Evolutionary conservation across 2,888 invertebrate genomes (phyloP).

Genomic region (Rhabditoides inermis): DNA sequence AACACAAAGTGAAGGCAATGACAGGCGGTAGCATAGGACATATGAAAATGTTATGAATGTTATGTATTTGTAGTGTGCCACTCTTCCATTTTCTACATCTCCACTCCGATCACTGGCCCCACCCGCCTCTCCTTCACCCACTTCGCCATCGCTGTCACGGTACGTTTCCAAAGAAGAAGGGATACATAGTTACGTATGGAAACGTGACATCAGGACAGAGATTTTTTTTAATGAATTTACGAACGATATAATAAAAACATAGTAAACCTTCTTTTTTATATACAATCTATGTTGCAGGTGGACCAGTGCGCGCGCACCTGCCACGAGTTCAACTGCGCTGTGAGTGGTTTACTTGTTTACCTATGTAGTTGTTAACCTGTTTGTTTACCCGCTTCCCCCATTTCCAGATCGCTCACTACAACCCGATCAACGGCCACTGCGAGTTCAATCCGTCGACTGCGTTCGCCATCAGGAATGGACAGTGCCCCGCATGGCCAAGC

Average conservation of each 20-base stretch:
- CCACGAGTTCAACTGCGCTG: constrained; percentile 51
- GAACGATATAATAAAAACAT: too few species aligned
- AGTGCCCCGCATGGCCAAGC: constrained; percentile 48
- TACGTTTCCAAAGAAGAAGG: too few species aligned
- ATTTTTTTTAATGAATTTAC: too few species aligned
- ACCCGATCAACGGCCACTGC: constrained; percentile 48
- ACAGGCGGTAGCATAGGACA: neutral
- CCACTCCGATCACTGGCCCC: constrained; percentile 37
- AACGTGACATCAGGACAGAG: too few species aligned
- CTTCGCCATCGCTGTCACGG: constrained; percentile 51
- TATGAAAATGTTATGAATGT: neutral
- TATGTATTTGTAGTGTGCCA: constrained; percentile 23
- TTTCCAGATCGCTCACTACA: constrained; percentile 45
- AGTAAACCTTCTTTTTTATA: too few species aligned
- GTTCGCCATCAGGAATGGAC: constrained; percentile 39
- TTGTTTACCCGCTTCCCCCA: neutral
- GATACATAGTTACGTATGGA: too few species aligned
- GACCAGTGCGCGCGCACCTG: constrained; percentile 51
- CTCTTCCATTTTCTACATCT: constrained; percentile 48
- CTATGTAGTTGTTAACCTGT: too few species aligned
- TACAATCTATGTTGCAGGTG: too few species aligned
- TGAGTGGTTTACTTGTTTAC: constrained; percentile 9
- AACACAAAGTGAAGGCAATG: too few species aligned
- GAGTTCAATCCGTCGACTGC: constrained; percentile 50
- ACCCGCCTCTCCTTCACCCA: constrained; percentile 46